These are phyloP conservation scores for Drosophila yooni DNA, from an alignment of 2,888 invertebrate species.

Conservation along the genomic window DNA sequence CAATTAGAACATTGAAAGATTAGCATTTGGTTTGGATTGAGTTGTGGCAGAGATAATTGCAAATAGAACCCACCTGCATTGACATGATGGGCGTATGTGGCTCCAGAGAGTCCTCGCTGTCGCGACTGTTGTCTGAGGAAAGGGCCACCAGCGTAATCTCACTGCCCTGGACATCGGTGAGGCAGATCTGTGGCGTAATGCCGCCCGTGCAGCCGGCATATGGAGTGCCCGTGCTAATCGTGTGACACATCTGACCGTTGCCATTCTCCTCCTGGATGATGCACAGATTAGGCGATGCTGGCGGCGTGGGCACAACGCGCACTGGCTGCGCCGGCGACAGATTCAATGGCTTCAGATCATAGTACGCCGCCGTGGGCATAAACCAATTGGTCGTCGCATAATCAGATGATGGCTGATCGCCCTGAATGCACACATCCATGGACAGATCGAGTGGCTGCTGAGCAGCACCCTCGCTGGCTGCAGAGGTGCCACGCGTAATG, in stretches of 20 bases:
- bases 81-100: conserved; percentile 86
- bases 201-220: conserved; percentile 82
- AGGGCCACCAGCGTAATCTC: conserved; percentile 91
- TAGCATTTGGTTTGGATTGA: background rate
- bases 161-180: conserved; percentile 95
- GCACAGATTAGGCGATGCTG: conserved; percentile 87
- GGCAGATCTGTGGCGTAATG: conserved; percentile 90
- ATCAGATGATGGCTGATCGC: conserved; percentile 40
- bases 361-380: conserved; percentile 80
- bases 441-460: conserved; percentile 84
- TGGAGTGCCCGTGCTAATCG: conserved; percentile 81
- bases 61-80: conserved; percentile 74
- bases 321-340: conserved; percentile 84
- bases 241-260: conserved; percentile 83
- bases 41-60: background rate
- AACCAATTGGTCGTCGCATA: conserved; percentile 78
- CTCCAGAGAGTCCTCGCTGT: conserved; percentile 88
- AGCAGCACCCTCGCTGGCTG: conserved; percentile 80
- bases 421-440: conserved; percentile 82
- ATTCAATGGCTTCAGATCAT: conserved; percentile 84
- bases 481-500: conserved; percentile 90
- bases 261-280: conserved; percentile 92
- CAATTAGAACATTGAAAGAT: background rate
- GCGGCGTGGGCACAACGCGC: conserved; percentile 85
- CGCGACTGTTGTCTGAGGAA: conserved; percentile 90